Evolutionary conservation across 2,888 invertebrate genomes (phyloP).

Genomic region (Rhorus exstirpatorius): DNA sequence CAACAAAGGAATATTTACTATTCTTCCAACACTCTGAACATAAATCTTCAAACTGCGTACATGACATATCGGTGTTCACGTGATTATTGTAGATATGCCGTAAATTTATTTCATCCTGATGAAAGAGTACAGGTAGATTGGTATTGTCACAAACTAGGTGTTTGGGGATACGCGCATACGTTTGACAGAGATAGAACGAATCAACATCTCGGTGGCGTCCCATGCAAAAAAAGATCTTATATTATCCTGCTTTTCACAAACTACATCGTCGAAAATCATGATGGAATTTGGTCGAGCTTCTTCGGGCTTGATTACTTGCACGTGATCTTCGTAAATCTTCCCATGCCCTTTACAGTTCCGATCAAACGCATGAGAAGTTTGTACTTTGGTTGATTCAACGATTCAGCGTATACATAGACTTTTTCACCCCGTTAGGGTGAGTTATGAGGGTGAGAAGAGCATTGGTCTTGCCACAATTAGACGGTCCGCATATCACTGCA

Average conservation of each 20-base stretch:
- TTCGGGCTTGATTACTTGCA: slow-evolving; percentile 71
- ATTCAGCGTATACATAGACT: slow-evolving; percentile 74
- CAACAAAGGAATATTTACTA: background rate
- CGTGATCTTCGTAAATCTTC: slow-evolving; percentile 72
- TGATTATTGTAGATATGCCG: too few relatives aligned
- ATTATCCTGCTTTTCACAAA: slow-evolving; percentile 73
- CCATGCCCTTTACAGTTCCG: slow-evolving; percentile 70
- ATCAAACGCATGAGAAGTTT: slow-evolving; percentile 73
- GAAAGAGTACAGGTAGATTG: too few relatives aligned
- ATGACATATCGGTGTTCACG: too few relatives aligned
- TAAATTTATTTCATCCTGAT: too few relatives aligned
- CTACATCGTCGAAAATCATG: slow-evolving; percentile 77
- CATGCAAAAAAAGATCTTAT: slow-evolving; percentile 70
- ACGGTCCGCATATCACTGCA: slow-evolving; percentile 64
- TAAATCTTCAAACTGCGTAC: too few relatives aligned
- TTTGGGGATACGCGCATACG: too few relatives aligned
- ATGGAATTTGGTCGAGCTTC: slow-evolving; percentile 77
- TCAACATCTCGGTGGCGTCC: slow-evolving; percentile 71
- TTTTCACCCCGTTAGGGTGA: slow-evolving; percentile 69
- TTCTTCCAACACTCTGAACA: too few relatives aligned
- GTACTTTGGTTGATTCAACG: slow-evolving; percentile 79
- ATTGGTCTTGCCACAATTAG: slow-evolving; percentile 72
- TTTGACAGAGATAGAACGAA: slow-evolving; percentile 72
- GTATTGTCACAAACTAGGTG: slow-evolving; percentile 72
- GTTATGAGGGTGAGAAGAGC: slow-evolving; percentile 65